Evolutionary conservation across 2,113 vertebrate species (phyloP), one percentile per base, ranked within the genome.

Genomic region (Channa maculata): DNA sequence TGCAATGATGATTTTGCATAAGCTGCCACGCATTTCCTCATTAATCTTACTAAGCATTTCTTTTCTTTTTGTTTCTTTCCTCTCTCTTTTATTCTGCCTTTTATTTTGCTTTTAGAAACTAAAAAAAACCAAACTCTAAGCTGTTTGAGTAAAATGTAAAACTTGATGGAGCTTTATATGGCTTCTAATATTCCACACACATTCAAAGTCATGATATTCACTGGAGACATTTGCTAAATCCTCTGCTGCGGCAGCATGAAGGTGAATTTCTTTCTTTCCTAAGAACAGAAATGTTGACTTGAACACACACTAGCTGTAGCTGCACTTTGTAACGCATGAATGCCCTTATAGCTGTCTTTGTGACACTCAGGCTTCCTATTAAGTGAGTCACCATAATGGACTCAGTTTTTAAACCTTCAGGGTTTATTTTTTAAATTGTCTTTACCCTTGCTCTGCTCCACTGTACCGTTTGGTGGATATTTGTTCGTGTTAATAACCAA

Each of bases 281-380:
- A 24, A 24, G 24, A 24, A 24, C 24, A 24, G 24, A 24, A 24
- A 24, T 33, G 43, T 59, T 15, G 44, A 59, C 49, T 9, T 14
- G 8, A 54, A 68, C 14, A 73, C 44, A 39, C 50, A 57, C 15
- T 8, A 38, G 34, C 44, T n/a, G 36, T 7, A 10, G 53, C 43
- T 34, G 6, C n/a, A 37, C 49, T 55, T 11, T 63, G 70, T 79
- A 65, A 71, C 15, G 60, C 63, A 58, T 62, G 53, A 60, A 4
- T 8, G 38, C 46, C 41, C 57, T 58, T 69, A 44, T 73, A 66
- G 51, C 65, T 80, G 80, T 44, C 39, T 34, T n/a, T 54, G 24
- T 24, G 1, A 24, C 67, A 44, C 59, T 41, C 8, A 33, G 13
- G 52, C 8, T 6, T 15, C 33, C 36, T 41, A 46, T 5, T 43